Evolutionary conservation across 2,113 vertebrate genomes (phyloP).

Genomic region (Gavia stellata): DNA sequence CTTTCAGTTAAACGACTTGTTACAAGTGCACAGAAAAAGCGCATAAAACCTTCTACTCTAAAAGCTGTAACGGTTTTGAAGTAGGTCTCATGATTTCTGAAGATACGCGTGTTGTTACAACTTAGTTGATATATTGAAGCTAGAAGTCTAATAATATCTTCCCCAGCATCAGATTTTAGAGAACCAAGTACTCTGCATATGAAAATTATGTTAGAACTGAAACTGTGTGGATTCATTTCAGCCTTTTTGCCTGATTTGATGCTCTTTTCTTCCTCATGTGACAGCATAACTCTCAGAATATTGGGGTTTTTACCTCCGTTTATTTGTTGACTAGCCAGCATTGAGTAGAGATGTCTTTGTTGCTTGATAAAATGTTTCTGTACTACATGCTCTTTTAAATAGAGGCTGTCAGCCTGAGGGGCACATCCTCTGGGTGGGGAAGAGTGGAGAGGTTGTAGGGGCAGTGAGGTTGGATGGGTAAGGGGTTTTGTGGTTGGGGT

Average conservation of each 20-base stretch:
- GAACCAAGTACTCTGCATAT: not conserved
- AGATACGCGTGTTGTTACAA: not conserved
- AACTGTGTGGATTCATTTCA: not conserved
- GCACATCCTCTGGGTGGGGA: not conserved
- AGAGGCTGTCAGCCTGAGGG: not conserved
- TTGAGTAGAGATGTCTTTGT: not conserved
- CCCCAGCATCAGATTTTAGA: not conserved
- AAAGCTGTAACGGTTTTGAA: not conserved
- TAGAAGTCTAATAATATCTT: not conserved
- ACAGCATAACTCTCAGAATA: not conserved
- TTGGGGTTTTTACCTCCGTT: not conserved
- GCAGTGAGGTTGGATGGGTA: not conserved
- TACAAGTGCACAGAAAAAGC: not conserved
- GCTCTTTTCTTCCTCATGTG: not conserved
- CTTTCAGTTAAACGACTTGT: not conserved
- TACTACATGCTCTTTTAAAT: not conserved
- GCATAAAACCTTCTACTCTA: not conserved
- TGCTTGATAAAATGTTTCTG: fast-evolving
- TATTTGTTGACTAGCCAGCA: not conserved
- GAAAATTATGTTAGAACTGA: not conserved
- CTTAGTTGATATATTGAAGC: not conserved
- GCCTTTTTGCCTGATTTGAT: not conserved
- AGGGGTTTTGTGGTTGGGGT: not conserved
- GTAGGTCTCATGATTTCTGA: not conserved
- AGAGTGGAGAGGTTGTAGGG: not conserved